phyloP scores from a whole-genome alignment of 2,888 invertebrate genomes.

The Acholoe squamosa region DNA sequence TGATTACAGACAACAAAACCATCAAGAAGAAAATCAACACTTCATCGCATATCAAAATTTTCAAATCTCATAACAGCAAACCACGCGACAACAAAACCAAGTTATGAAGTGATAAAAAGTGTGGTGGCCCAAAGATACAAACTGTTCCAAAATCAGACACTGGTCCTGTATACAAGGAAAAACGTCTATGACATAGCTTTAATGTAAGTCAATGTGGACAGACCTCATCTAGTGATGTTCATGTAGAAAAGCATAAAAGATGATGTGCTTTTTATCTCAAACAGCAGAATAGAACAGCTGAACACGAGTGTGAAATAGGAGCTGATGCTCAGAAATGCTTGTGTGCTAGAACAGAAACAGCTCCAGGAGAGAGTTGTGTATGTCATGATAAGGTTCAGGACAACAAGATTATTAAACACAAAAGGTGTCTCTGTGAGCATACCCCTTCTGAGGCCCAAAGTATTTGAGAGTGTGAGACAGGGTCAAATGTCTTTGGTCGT shows the following conservation, averaged over 20 bases:
- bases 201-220: constrained; percentile 10
- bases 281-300: not conserved
- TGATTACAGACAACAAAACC: constrained; percentile 40
- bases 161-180: not conserved
- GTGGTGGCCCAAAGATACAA: not conserved
- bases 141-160: constrained; percentile 25
- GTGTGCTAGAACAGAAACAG: not conserved
- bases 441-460: not conserved
- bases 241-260: not conserved
- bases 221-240: not conserved
- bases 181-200: constrained; percentile 9
- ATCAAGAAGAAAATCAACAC: constrained; percentile 10
- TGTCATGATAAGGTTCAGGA: constrained; percentile 25
- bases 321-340: not conserved
- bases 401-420: not conserved
- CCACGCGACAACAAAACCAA: not conserved
- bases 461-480: constrained; percentile 26
- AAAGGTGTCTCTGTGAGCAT: constrained; percentile 41
- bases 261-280: constrained; percentile 37
- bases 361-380: constrained; percentile 36
- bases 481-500: not conserved
- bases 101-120: not conserved
- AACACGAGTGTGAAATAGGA: not conserved
- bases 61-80: not conserved
- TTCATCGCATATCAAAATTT: not conserved